Base-by-base conservation (phyloP, 1,140 invertebrate species). In the Formica exsecta region DNA sequence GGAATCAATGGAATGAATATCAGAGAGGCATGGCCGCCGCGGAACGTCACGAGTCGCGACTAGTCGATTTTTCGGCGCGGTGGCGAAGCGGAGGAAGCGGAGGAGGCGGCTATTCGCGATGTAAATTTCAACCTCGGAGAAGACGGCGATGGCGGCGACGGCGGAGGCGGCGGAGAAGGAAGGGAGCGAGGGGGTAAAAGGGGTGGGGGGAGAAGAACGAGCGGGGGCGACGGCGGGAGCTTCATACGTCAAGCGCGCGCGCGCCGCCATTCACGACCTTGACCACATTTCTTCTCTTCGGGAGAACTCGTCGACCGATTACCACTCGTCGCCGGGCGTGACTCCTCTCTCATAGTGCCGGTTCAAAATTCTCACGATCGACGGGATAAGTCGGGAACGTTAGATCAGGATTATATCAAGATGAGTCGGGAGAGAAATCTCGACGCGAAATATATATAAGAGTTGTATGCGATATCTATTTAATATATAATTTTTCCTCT, bases 51-150 rank as follows among this genome's bases (percentile, higher is more conserved):
- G 87, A 88, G 88, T 86, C 48, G 87, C 92, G 92, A 91, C 90
- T 83, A 93, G 92, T 86, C 87, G 87, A 93, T 92, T 92, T 75
- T 83, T 90, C 83, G 86, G 81, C 74, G 85, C 70, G 70, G 54
- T 3, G n/a, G 11, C 36, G 38, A 41, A 73, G 62, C 44, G 61
- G 44, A 77, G 81, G 51, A n/a, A n/a, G n/a, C n/a, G n/a, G n/a
- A n/a, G n/a, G n/a, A n/a, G n/a, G 44, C 81, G 75, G 64, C 85
- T 85, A 87, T 89, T 90, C 88, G 87, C 80, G 59, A 90, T 85
- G 89, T 90, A 90, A 90, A 90, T 90, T 90, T 90, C 64, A 87
- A 77, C 80, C 89, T 90, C 86, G 80, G 62, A 32, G 83, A 25
- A 77, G 81, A 75, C 57, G 74, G 29, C 64, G 62, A n/a, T 9